These are phyloP conservation scores for Perccottus glenii DNA, from an alignment of 2,113 vertebrate species.

Conservation along the genomic window DNA sequence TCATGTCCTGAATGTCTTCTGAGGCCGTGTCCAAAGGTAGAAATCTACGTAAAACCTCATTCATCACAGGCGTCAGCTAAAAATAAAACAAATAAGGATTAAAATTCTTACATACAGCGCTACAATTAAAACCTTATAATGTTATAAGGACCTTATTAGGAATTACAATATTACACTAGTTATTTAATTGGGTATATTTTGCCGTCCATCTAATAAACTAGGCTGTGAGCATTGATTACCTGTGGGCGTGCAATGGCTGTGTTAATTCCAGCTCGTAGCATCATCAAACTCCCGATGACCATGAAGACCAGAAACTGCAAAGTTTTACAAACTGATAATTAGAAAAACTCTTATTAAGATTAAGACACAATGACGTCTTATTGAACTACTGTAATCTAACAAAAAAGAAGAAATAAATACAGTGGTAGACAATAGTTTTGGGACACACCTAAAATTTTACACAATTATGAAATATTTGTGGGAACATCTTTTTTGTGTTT, in stretches of 20 bases:
- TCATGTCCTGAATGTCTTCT: rapidly evolving
- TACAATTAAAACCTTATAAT: not conserved
- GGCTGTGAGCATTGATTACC: slow-evolving; percentile 19
- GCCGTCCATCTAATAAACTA: too few species aligned
- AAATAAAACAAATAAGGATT: too few species aligned
- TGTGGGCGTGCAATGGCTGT: rapidly evolving
- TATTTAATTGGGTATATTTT: too few species aligned
- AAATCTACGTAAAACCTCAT: rapidly evolving
- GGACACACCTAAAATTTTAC: too few species aligned
- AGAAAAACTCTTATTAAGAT: too few species aligned
- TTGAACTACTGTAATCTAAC: not conserved
- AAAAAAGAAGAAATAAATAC: too few species aligned
- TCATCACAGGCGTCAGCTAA: not conserved
- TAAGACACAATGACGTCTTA: not conserved
- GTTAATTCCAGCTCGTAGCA: slow-evolving; percentile 17
- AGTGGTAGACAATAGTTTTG: too few species aligned
- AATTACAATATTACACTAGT: too few species aligned
- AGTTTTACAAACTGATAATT: not conserved
- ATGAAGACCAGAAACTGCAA: slow-evolving; percentile 62
- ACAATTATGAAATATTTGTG: too few species aligned
- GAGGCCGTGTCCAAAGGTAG: slow-evolving; percentile 41
- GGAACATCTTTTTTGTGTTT: too few species aligned
- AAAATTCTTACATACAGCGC: not conserved
- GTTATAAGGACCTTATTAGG: too few species aligned
- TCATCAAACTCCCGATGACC: slow-evolving; percentile 43